These are phyloP conservation scores for Ormyrus rosae DNA, from an alignment of 2,888 invertebrate species.

Conservation along the genomic window DNA sequence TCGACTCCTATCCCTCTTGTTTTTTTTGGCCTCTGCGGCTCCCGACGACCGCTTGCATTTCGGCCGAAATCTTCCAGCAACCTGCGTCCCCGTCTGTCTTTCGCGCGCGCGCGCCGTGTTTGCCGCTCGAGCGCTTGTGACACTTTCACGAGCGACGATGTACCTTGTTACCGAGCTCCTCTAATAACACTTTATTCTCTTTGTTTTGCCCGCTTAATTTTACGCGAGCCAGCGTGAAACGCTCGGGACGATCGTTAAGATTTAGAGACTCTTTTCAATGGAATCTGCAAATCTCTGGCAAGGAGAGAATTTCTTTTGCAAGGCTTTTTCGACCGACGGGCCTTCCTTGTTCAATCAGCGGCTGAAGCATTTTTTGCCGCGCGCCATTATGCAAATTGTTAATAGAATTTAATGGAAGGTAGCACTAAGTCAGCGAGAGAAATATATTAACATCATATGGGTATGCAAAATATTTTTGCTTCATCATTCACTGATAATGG, in stretches of 20 bases:
- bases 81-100: conserved; percentile 63
- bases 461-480: background rate
- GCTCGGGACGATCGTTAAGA: too few relatives aligned
- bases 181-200: background rate
- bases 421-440: background rate
- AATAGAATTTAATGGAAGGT: conserved; percentile 19
- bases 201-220: background rate
- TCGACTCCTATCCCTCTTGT: conserved; percentile 50
- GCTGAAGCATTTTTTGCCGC: background rate
- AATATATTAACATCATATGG: conserved; percentile 1
- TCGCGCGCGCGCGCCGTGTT: conserved; percentile 61
- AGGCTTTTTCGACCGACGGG: too few relatives aligned
- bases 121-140: conserved; percentile 65
- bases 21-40: conserved; percentile 25
- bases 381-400: conserved; percentile 7
- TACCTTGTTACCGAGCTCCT: background rate
- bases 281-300: too few relatives aligned
- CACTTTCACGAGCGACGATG: conserved; percentile 65
- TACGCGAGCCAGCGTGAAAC: too few relatives aligned
- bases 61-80: background rate
- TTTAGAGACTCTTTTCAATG: too few relatives aligned
- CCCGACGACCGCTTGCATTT: conserved; percentile 10
- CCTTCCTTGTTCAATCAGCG: background rate
- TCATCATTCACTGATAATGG: conserved; percentile 10
- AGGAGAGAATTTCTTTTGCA: too few relatives aligned